Evolutionary conservation across 2,113 vertebrate genomes (phyloP).

Genomic region (Dromaius novaehollandiae): DNA sequence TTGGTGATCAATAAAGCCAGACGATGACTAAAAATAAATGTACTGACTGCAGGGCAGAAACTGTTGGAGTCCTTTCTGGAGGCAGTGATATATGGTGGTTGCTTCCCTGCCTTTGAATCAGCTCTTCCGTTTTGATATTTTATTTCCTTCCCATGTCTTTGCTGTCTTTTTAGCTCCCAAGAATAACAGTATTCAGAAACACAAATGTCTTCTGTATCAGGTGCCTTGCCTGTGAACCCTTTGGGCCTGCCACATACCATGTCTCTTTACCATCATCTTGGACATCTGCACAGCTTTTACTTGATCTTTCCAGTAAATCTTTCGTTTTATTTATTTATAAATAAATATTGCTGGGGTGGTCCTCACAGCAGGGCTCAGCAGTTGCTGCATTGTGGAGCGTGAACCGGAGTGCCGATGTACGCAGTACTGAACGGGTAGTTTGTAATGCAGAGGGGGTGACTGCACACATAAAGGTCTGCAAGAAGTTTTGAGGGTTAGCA

Average conservation of each 20-base stretch:
- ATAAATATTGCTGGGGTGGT: background rate
- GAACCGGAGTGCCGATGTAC: accelerated
- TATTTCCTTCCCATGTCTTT: background rate
- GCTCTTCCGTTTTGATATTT: background rate
- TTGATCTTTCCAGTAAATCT: background rate
- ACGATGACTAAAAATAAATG: background rate
- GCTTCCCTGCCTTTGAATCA: background rate
- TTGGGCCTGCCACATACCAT: background rate
- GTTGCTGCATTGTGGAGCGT: background rate
- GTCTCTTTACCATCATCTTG: background rate
- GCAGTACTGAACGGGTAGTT: background rate
- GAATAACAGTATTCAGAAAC: background rate
- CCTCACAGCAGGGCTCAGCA: background rate
- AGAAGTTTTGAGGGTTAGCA: background rate
- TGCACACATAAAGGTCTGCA: background rate
- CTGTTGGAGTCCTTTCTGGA: background rate
- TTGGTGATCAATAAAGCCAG: background rate
- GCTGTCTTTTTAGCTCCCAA: background rate
- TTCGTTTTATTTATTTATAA: slow-evolving; percentile 16
- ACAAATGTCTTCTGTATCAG: background rate
- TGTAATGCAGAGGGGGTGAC: background rate
- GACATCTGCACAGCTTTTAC: background rate
- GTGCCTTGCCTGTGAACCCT: background rate
- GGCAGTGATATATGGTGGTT: background rate
- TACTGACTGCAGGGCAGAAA: background rate